Base-by-base conservation (phyloP, 2,888 invertebrate species). In the Hirtodrosophila duncani region DNA sequence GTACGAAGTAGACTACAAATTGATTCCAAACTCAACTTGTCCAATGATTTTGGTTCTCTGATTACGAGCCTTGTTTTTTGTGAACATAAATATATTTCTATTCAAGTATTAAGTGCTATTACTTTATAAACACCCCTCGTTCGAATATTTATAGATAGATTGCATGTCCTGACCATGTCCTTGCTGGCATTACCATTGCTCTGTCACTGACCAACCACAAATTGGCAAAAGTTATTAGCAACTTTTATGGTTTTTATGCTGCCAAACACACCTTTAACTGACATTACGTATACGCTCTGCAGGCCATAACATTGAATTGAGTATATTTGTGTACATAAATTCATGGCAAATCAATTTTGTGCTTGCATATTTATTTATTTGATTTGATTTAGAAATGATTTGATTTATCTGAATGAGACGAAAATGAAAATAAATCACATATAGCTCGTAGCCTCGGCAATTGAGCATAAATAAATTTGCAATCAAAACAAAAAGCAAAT, bases 201-300 rank as follows among this genome's bases (percentile, higher is more conserved):
- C 44, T 53, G 62, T 53, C 59, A 68, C 67, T 68, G 68, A 68
- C 68, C 66, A 65, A 33, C 67, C 68, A 37, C 68, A 68, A 69
- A 68, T 69, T 69, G 52, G 43, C 67, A 55, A 43, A 61, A 62
- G 48, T 55, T 52, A 16, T 48, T 43, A 43, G 52, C 29, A 53
- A 42, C 52, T 43, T 33, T 51, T 51, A 43, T 5, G 43, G n/a
- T n/a, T n/a, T n/a, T n/a, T n/a, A 16, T 30, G 14, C 31, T 33
- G 3, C 14, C 9, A 24, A 24, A n/a, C n/a, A n/a, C n/a, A n/a
- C n/a, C n/a, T n/a, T n/a, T n/a, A 24, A 24, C 14, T 24, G 2
- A 11, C 30, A 63, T 52, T 27, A 45, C 37, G 44, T 34, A 62
- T 42, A 63, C 63, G 62, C 52, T 31, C 11, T 3, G 38, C 38